These are phyloP conservation scores for Buceros bicornis DNA, from an alignment of 2,797 vertebrate genomes.

Conservation along the genomic window DNA sequence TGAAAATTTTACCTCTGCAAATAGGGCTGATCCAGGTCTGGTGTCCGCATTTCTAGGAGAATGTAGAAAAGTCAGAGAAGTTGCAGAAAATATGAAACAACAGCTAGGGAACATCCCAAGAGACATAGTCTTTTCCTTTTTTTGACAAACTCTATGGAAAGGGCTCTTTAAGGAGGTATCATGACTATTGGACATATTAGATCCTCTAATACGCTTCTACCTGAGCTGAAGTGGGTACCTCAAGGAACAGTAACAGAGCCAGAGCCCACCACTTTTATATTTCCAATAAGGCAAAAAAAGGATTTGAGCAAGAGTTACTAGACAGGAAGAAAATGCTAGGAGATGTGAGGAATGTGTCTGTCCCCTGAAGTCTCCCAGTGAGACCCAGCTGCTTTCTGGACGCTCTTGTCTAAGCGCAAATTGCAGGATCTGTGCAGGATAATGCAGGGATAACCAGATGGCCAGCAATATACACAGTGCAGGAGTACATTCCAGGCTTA, in stretches of 20 bases:
- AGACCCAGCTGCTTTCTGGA: background rate
- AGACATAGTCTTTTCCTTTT: background rate
- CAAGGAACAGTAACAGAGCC: background rate
- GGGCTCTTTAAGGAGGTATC: background rate
- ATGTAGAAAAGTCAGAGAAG: background rate
- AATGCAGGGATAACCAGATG: background rate
- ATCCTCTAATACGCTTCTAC: background rate
- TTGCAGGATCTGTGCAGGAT: background rate
- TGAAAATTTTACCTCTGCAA: background rate
- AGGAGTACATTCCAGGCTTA: background rate
- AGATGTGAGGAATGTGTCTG: accelerated
- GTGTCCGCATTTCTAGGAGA: background rate
- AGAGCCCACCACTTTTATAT: background rate
- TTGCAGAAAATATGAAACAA: background rate
- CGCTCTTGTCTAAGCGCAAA: background rate
- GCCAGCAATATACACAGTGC: background rate
- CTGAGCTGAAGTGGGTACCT: background rate
- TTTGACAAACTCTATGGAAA: background rate
- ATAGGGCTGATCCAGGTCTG: background rate
- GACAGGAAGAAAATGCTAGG: background rate
- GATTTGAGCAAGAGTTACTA: background rate
- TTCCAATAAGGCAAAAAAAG: background rate
- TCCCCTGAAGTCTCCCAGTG: background rate
- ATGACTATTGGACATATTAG: background rate
- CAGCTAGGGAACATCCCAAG: background rate